These are phyloP conservation scores for Aphelocoma californica DNA, from an alignment of 2,797 vertebrate genomes.

Conservation along the genomic window DNA sequence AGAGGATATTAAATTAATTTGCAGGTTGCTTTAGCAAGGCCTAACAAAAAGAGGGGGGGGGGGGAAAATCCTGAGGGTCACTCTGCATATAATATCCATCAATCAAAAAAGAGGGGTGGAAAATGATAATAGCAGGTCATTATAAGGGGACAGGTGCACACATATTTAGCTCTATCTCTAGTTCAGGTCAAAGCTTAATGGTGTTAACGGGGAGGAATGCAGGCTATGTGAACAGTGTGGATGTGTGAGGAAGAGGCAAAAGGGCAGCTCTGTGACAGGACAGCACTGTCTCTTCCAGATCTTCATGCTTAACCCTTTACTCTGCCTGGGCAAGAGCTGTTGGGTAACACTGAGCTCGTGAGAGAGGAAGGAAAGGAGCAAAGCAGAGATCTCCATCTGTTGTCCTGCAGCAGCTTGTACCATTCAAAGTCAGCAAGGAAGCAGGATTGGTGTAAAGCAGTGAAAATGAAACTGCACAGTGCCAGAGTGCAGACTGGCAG, in stretches of 20 bases:
- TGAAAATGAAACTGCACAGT: neutral
- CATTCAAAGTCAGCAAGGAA: neutral
- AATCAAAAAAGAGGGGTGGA: conserved; percentile 68
- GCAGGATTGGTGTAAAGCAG: neutral
- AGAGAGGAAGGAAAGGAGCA: neutral
- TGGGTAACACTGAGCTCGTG: neutral
- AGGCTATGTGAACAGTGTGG: conserved; percentile 29
- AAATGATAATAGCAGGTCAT: conserved; percentile 68
- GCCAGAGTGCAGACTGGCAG: neutral
- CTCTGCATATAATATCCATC: conserved; percentile 74
- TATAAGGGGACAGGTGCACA: conserved; percentile 68
- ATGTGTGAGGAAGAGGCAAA: conserved; percentile 37
- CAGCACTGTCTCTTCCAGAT: neutral
- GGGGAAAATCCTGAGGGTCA: conserved; percentile 52
- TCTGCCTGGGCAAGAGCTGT: neutral
- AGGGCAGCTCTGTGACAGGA: conserved; percentile 40
- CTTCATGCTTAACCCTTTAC: conserved; percentile 22
- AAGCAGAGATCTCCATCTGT: neutral
- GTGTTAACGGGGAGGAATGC: conserved; percentile 53
- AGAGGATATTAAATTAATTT: conserved; percentile 89
- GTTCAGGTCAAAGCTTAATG: conserved; percentile 55
- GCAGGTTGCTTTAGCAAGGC: conserved; percentile 86
- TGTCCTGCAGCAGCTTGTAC: neutral
- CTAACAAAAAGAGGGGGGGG: conserved; percentile 67
- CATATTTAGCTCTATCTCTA: conserved; percentile 48